Conservation (phyloP, 2,113 vertebrate species). For the Globicephala melas region DNA sequence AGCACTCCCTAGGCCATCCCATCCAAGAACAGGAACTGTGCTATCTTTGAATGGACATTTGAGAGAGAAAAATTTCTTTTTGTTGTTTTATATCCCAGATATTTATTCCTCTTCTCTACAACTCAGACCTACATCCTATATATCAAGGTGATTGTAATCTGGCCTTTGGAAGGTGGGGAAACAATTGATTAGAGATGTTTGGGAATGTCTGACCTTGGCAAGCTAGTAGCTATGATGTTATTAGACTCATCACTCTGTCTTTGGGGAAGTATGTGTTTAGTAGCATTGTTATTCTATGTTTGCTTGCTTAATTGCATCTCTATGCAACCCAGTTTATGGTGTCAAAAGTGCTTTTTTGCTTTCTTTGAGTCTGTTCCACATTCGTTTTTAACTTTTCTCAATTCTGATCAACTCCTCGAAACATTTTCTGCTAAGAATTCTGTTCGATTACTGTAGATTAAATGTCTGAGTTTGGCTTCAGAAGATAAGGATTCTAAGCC, state of each 20-base stretch:
- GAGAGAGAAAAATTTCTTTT: background rate
- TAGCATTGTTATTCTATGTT: conserved; percentile 40
- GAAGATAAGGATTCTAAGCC: conserved; percentile 3
- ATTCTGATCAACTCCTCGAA: background rate
- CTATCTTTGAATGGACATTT: conserved; percentile 3
- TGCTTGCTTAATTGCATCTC: conserved; percentile 49
- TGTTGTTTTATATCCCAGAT: background rate
- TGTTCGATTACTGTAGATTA: conserved; percentile 61
- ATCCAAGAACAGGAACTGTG: background rate
- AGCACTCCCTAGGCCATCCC: conserved; percentile 8
- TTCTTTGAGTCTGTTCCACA: conserved; percentile 60
- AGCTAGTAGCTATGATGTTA: background rate
- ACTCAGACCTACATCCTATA: background rate
- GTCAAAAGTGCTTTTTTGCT: conserved; percentile 49
- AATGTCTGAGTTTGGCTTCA: background rate
- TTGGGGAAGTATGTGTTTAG: conserved; percentile 39
- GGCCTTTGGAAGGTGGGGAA: conserved; percentile 4
- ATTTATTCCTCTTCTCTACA: background rate
- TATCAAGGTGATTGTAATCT: background rate
- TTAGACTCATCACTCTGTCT: background rate
- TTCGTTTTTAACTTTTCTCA: conserved; percentile 68
- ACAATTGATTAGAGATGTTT: background rate
- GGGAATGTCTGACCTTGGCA: background rate
- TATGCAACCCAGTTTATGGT: conserved; percentile 47
- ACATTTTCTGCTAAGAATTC: conserved; percentile 65